Evolutionary conservation across 2,888 invertebrate genomes (phyloP).

Genomic region (Adelognathus sp.): DNA sequence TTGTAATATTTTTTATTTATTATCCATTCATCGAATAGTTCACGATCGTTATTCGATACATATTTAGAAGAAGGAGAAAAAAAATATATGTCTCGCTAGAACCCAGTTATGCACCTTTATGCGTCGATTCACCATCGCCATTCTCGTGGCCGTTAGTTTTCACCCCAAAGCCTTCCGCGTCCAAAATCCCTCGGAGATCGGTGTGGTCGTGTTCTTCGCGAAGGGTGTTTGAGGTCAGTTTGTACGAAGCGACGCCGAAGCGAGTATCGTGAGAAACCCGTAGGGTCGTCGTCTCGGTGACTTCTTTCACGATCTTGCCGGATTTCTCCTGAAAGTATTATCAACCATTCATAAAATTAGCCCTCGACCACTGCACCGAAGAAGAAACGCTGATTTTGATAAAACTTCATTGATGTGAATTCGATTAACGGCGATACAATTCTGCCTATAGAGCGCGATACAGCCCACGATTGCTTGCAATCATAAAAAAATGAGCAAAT

Average conservation of each 20-base stretch:
- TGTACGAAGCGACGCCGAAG: slow-evolving; percentile 83
- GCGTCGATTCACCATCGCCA: slow-evolving; percentile 19
- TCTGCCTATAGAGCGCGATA: no score
- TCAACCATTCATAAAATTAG: neutral
- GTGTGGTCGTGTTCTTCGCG: slow-evolving; percentile 75
- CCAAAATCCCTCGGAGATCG: slow-evolving; percentile 67
- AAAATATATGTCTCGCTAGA: no score
- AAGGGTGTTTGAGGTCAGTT: slow-evolving; percentile 82
- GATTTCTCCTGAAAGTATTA: slow-evolving; percentile 73
- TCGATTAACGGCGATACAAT: no score
- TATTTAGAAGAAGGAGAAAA: no score
- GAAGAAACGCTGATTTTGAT: neutral
- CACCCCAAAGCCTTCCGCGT: slow-evolving; percentile 45
- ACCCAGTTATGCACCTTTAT: slow-evolving; percentile 64
- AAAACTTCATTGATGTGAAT: no score
- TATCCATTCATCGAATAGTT: no score
- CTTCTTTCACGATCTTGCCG: slow-evolving; percentile 82
- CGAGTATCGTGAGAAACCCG: slow-evolving; percentile 82
- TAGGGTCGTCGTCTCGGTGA: slow-evolving; percentile 83
- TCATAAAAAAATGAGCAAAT: neutral
- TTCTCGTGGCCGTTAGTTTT: slow-evolving; percentile 35
- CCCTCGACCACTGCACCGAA: neutral
- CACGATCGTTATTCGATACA: no score
- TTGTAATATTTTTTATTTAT: no score
- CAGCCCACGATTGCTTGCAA: no score